These are phyloP conservation scores for Rhynchopsitta pachyrhyncha DNA, from an alignment of 2,113 vertebrate genomes.

Conservation along the genomic window DNA sequence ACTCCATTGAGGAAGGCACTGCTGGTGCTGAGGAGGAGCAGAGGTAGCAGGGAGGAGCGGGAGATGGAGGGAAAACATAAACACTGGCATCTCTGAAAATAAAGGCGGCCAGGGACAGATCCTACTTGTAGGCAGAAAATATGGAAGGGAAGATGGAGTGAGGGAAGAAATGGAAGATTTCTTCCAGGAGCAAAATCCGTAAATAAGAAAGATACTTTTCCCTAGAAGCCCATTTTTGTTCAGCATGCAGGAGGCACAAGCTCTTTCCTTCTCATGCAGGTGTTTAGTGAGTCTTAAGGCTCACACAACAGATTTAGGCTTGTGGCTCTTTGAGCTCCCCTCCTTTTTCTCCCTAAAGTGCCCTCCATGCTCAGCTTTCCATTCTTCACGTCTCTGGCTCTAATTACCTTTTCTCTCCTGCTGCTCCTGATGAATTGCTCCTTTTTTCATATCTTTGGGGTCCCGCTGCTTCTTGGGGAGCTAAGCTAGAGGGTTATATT, in stretches of 20 bases:
- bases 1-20: rapidly evolving
- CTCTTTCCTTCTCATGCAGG: background rate
- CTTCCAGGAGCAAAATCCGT: background rate
- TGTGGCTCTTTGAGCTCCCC: constrained; percentile 16
- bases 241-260: background rate
- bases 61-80: background rate
- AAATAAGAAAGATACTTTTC: background rate
- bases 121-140: background rate
- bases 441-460: constrained; percentile 37
- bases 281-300: background rate
- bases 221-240: background rate
- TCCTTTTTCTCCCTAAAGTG: constrained; percentile 41
- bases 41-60: background rate
- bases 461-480: constrained; percentile 16
- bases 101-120: background rate
- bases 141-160: background rate
- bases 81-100: background rate
- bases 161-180: background rate
- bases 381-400: background rate
- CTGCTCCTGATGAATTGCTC: constrained; percentile 64
- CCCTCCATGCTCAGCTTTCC: constrained; percentile 48
- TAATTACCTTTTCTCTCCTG: constrained; percentile 69
- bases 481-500: constrained; percentile 4
- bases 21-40: background rate
- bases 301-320: constrained; percentile 47